A percentile compares a stretch with the other conserved stretches of the same genome.
These are phyloP conservation scores for Leptobrachium leishanense DNA, from an alignment of 2,113 vertebrate genomes.

Conservation along the genomic window DNA sequence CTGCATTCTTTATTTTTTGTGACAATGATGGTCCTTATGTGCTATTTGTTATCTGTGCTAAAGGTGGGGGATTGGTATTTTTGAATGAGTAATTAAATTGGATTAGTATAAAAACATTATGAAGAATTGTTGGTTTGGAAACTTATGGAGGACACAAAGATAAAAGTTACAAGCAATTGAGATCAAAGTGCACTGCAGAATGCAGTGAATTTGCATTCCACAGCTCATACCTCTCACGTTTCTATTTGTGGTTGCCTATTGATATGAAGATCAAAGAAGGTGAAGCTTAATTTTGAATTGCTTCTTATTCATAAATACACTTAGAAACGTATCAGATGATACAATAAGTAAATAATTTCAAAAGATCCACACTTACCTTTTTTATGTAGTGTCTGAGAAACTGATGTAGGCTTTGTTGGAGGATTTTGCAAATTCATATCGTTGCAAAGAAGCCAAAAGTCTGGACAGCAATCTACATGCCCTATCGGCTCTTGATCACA, in stretches of 20 bases:
- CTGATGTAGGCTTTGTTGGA: slow-evolving; percentile 11
- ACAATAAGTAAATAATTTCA: too few species aligned
- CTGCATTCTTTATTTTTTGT: too few species aligned
- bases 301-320: neutral
- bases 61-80: too few species aligned
- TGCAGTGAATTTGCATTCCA: neutral
- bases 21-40: too few species aligned
- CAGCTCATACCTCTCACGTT: neutral
- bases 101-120: too few species aligned
- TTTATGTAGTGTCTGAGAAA: neutral
- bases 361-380: slow-evolving; percentile 56
- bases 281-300: too few species aligned
- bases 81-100: too few species aligned
- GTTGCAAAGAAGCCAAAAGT: slow-evolving; percentile 66
- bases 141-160: neutral
- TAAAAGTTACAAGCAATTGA: neutral
- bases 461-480: slow-evolving; percentile 68
- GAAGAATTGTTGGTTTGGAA: too few species aligned
- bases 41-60: too few species aligned
- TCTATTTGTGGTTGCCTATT: too few species aligned
- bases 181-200: neutral
- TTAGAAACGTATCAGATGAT: neutral
- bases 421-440: slow-evolving; percentile 23
- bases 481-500: slow-evolving; percentile 56
- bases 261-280: too few species aligned